Evolutionary conservation across 2,797 vertebrate species (phyloP).

Genomic region (Scarus forsteni): DNA sequence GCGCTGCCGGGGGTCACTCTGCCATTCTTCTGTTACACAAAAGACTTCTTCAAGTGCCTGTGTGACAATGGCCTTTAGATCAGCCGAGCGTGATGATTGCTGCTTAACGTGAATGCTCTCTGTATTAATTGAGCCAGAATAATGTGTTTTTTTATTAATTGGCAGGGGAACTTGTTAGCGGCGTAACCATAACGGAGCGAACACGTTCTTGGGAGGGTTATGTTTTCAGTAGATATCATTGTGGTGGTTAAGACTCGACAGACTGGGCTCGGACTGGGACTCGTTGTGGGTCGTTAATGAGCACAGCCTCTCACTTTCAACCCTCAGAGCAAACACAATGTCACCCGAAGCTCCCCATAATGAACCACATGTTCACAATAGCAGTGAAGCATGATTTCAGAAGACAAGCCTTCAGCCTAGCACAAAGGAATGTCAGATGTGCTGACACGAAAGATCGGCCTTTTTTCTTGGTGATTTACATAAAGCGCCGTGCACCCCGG

Average conservation of each 20-base stretch:
- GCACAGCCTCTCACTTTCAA: conserved; percentile 71
- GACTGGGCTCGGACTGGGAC: conserved; percentile 31
- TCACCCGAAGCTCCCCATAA: conserved; percentile 62
- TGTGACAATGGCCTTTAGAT: conserved; percentile 88
- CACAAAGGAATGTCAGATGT: conserved; percentile 77
- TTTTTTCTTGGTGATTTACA: conserved; percentile 66
- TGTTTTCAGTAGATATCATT: conserved; percentile 30
- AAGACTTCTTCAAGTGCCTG: conserved; percentile 86
- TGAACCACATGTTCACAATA: conserved; percentile 65
- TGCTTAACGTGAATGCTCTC: conserved; percentile 78
- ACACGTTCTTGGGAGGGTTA: conserved; percentile 23
- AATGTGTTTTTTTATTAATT: conserved; percentile 65
- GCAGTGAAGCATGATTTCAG: conserved; percentile 70
- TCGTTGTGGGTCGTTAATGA: conserved; percentile 63
- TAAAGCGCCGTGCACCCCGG: conserved; percentile 48
- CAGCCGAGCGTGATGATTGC: conserved; percentile 85
- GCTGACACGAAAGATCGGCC: conserved; percentile 69
- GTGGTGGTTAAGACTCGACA: conserved; percentile 18
- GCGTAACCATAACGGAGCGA: conserved; percentile 49
- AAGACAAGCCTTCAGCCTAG: conserved; percentile 68
- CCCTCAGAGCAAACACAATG: conserved; percentile 57
- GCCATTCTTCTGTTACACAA: conserved; percentile 84
- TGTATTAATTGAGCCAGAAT: conserved; percentile 86
- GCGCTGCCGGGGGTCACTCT: conserved; percentile 80
- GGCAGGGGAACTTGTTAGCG: conserved; percentile 51